Evolutionary conservation across 2,113 vertebrate genomes (phyloP).

Genomic region (Globicephala melas): DNA sequence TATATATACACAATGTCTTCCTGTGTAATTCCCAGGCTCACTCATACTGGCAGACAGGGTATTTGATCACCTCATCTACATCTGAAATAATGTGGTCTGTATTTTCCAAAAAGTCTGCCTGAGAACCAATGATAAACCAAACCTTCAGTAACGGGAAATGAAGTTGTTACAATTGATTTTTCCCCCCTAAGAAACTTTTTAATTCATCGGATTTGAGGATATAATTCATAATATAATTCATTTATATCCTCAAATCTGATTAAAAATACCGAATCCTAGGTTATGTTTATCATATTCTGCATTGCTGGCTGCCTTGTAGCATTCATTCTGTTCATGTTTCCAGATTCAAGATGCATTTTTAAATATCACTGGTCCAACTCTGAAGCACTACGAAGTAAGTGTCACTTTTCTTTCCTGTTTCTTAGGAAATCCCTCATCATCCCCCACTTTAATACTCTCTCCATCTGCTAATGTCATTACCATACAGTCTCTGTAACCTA

Average conservation of each 20-base stretch:
- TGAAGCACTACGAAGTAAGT: background rate
- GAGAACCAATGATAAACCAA: background rate
- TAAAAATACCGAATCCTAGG: background rate
- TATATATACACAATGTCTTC: background rate
- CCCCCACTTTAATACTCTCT: background rate
- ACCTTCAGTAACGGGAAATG: background rate
- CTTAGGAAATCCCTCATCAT: background rate
- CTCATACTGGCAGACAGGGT: background rate
- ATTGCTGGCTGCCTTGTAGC: background rate
- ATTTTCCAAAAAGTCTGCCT: background rate
- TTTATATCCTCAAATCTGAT: background rate
- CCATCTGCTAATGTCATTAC: background rate
- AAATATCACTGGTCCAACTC: background rate
- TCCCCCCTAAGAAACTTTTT: background rate
- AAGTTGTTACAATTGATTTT: background rate
- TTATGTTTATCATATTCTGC: background rate
- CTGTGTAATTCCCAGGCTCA: background rate
- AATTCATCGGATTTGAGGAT: background rate
- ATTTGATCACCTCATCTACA: background rate
- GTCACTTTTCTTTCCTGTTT: background rate
- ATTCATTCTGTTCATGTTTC: background rate
- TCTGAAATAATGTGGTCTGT: background rate
- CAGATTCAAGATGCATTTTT: background rate
- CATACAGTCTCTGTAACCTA: background rate
- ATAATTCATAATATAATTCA: background rate